Percentiles rank a stretch among this genome's conserved stretches.
Conservation (phyloP, 1,140 invertebrate species). For the Drosophila pseudoobscura region DNA sequence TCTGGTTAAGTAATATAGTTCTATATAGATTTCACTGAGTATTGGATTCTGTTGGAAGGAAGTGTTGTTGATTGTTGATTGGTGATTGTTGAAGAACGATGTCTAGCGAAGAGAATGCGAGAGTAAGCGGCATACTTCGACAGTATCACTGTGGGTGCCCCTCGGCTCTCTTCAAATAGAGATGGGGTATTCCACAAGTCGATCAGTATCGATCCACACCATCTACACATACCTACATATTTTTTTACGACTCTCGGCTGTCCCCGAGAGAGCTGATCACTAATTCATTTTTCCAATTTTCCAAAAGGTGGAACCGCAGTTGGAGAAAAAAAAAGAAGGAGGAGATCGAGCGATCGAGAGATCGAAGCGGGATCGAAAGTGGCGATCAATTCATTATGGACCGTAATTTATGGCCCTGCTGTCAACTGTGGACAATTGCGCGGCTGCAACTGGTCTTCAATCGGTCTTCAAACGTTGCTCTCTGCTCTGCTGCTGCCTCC, state of each 20-base stretch:
- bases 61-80: too few species aligned
- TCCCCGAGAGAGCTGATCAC: slow-evolving; percentile 27
- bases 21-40: too few species aligned
- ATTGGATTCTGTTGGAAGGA: too few species aligned
- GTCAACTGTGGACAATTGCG: slow-evolving; percentile 70
- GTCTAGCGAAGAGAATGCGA: too few species aligned
- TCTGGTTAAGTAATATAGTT: too few species aligned
- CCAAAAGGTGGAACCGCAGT: slow-evolving; percentile 45
- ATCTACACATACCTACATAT: background rate
- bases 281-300: slow-evolving; percentile 79
- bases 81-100: too few species aligned
- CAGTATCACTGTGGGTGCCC: too few species aligned
- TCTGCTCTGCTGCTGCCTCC: background rate
- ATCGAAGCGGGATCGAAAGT: slow-evolving; percentile 23
- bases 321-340: background rate
- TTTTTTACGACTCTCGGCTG: slow-evolving; percentile 25
- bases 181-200: background rate
- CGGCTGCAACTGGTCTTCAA: slow-evolving; percentile 76
- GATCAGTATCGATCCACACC: background rate
- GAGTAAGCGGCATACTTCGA: too few species aligned
- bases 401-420: slow-evolving; percentile 67
- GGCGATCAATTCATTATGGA: slow-evolving; percentile 66
- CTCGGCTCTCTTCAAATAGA: too few species aligned
- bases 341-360: background rate
- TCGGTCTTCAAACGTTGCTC: slow-evolving; percentile 30